Percentiles rank a stretch among this genome's conserved stretches.
phyloP scores from a whole-genome alignment of 2,888 invertebrate species.

The Tryphoninae sp. region DNA sequence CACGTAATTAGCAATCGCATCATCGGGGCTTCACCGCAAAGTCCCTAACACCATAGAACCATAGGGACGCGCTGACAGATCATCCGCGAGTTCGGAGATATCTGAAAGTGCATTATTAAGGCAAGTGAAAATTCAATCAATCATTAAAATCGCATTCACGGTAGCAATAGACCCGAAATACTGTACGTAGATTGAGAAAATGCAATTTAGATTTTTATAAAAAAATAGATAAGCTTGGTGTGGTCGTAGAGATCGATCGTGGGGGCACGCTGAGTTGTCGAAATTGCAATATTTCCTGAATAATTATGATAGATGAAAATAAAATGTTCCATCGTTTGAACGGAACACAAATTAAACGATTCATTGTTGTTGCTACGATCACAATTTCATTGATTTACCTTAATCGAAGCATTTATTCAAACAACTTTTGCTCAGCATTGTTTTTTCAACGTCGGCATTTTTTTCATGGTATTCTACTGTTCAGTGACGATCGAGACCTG shows the following conservation, averaged over 20 bases:
- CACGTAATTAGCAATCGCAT: constrained; percentile 15
- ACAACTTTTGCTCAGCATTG: not conserved
- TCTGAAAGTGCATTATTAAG: not conserved
- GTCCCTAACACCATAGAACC: not conserved
- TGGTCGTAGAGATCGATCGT: constrained; percentile 29
- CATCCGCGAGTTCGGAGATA: constrained; percentile 32
- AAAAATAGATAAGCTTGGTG: not conserved
- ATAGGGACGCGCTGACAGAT: constrained; percentile 25
- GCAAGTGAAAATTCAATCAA: not conserved
- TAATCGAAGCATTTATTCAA: not conserved
- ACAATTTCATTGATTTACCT: not conserved
- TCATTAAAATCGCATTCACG: not conserved
- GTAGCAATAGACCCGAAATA: not conserved
- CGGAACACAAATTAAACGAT: not conserved
- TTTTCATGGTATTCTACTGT: not conserved
- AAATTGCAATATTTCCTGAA: constrained; percentile 19
- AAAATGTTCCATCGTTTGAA: not conserved
- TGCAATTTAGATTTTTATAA: not conserved
- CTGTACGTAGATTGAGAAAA: not conserved
- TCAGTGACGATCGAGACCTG: not conserved
- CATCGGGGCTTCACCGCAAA: constrained; percentile 9
- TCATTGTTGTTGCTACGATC: not conserved
- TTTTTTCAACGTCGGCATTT: not conserved
- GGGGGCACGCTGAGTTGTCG: constrained; percentile 6
- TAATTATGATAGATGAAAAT: not conserved